phyloP scores from a whole-genome alignment of 2,797 vertebrate genomes.

The Stomatorhinus walkeri region DNA sequence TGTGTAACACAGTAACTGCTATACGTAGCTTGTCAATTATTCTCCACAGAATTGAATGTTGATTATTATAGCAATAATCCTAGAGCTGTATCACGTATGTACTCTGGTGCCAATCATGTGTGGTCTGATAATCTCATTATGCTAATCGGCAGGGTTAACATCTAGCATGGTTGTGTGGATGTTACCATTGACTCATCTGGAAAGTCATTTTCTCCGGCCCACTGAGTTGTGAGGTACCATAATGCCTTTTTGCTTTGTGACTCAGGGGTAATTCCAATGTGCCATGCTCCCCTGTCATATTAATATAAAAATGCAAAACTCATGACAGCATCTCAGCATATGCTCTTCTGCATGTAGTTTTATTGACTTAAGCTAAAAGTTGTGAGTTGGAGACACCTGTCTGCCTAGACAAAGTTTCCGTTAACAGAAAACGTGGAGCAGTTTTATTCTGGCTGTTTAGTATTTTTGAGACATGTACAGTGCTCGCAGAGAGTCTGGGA shows the following conservation, averaged over 20 bases:
- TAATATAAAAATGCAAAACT: background rate
- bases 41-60: background rate
- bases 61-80: background rate
- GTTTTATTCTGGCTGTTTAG: background rate
- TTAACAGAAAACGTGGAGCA: background rate
- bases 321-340: background rate
- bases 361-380: background rate
- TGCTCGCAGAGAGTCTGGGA: background rate
- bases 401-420: background rate
- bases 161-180: background rate
- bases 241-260: background rate
- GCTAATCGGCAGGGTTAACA: background rate
- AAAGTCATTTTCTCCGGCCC: background rate
- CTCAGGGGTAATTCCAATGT: background rate
- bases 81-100: background rate
- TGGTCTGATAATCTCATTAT: background rate
- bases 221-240: background rate
- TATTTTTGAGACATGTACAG: background rate
- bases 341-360: background rate
- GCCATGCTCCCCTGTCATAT: background rate
- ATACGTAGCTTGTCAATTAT: background rate
- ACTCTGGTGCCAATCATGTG: background rate
- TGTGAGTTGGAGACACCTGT: background rate
- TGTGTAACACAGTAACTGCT: background rate
- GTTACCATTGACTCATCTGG: background rate